Percentiles rank a stretch among this genome's conserved stretches.
Conservation (phyloP, 2,113 vertebrate species). For the Lophius piscatorius region DNA sequence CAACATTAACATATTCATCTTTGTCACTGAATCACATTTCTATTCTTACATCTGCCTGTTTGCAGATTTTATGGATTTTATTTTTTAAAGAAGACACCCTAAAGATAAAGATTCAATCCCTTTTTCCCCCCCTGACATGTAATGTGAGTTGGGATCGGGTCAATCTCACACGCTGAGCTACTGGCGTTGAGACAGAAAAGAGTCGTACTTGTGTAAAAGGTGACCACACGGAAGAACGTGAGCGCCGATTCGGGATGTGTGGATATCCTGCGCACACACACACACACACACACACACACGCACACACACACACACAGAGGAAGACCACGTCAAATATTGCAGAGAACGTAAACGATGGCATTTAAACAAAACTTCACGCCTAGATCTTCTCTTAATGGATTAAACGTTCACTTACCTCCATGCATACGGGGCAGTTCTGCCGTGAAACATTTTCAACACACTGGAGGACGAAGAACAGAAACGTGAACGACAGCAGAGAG, state of each 20-base stretch:
- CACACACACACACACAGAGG: background rate
- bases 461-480: conserved; percentile 70
- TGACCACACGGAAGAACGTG: conserved; percentile 92
- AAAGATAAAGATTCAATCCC: too few relatives aligned
- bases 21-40: background rate
- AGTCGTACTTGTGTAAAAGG: conserved; percentile 90
- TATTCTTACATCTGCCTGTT: background rate
- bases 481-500: background rate
- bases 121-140: background rate
- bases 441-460: conserved; percentile 97
- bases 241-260: conserved; percentile 91
- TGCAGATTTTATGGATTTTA: background rate
- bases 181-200: background rate
- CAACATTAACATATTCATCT: background rate
- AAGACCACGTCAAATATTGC: background rate
- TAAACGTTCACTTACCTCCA: conserved; percentile 85
- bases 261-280: conserved; percentile 88
- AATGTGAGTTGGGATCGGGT: background rate
- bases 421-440: conserved; percentile 95
- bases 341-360: background rate
- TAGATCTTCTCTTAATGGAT: conserved; percentile 3
- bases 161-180: background rate
- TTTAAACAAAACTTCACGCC: background rate
- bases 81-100: background rate
- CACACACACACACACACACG: too few relatives aligned